Base-by-base conservation (phyloP, 2,113 vertebrate species). In the Plestiodon gilberti region DNA sequence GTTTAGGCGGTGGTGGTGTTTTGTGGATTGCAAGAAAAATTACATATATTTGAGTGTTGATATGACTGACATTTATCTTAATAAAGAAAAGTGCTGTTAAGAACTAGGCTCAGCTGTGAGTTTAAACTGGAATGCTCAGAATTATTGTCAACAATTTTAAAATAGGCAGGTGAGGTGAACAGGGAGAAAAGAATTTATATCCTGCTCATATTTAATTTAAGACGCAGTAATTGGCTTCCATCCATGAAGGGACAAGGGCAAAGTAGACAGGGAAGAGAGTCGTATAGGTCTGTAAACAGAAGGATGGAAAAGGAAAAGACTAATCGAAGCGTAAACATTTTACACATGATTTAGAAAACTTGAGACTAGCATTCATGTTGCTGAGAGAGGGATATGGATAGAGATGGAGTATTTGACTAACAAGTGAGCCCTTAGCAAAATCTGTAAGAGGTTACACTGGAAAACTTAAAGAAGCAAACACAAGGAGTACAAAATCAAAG, bases 351-450 rank as follows among this genome's bases (percentile, higher is more conserved):
- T n/a, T 14, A 52, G 11, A 33, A 6, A 23, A 20, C 22, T 76
- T 76, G 73, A 84, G 69, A 57, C 3, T 52, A 67, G 2, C 22
- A 30, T 73, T 6, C 73, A 6, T 81, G 0, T 23, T 6, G n/a
- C 5, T 67, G 30, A 67, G 67, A 4, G 65, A 6, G 5, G 2
- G 59, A 55, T n/a, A 30, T 40, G 28, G 65, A 71, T 25, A 4
- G 69, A 35, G 15, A 70, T 17, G 2, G 11, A 3, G 38, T 22
- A 0, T 0, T 0, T 6, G n/a, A 25, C 0, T 2, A 17, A 52
- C 38, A 75, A 23, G 40, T 78, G 64, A 43, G 18, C 6, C 89
- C 40, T 40, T 30, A 15, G 18, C 57, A 13, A 1, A 57, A 25
- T 22, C 2, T 69, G 67, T 17, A 69, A 69, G 67, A 69, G 14